Base-by-base conservation (phyloP, 2,113 vertebrate genomes). In the Felis catus region DNA sequence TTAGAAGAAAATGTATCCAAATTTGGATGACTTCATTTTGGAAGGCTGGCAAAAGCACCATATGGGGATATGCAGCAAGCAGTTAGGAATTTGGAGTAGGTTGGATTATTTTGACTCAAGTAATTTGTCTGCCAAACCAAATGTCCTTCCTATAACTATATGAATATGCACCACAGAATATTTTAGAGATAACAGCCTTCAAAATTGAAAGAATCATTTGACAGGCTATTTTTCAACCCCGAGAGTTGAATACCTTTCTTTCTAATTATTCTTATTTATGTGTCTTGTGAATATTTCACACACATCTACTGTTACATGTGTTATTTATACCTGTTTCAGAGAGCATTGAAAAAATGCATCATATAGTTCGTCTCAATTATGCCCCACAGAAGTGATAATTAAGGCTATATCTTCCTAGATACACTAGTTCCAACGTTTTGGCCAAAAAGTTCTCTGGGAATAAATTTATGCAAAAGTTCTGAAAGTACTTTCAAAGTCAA, bases 101-200 rank as follows among this genome's bases (percentile, higher is more conserved):
- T n/a, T 97, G 98, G 88, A 97, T 92, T 98, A 96, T 97, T 97
- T 97, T 97, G 84, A 98, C 96, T 97, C 97, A 95, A 94, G 94
- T n/a, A 29, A 80, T 94, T 73, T 95, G 93, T 96, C 92, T 96
- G 94, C 96, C 97, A 98, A 98, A 97, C 96, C 97, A 97, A 98
- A 95, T 98, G 98, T 97, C 98, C 98, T 97, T 97, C 97, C 97
- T 97, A 63, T 97, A 96, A 86, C 92, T 65, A 39, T 94, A 98
- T 98, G 97, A 96, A 98, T 97, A 97, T 97, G 97, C 61, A 97
- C 95, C 92, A 93, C 53, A 68, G 95, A 96, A 96, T 97, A 97
- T 97, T 94, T 98, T 97, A 96, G 90, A 95, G 93, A 89, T 68
- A 97, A 90, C 94, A 97, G 68, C 76, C 94, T 97, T 97, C 84